Evolutionary conservation across 1,140 invertebrate species (phyloP).

Genomic region (Euschistus heros): DNA sequence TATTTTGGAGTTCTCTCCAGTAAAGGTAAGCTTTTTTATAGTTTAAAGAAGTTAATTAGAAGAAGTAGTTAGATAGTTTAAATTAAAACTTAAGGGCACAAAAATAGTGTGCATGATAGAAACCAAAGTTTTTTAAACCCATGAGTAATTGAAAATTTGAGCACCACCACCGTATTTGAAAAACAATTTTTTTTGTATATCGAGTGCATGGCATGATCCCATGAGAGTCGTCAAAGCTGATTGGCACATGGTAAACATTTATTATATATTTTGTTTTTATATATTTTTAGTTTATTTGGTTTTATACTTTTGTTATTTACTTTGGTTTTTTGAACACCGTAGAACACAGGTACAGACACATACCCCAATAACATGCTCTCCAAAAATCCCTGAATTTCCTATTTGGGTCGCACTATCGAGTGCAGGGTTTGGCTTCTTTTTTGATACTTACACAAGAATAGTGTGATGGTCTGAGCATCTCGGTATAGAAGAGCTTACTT

Average conservation of each 20-base stretch:
- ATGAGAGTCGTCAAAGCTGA: slow-evolving; percentile 10
- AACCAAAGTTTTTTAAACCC: slow-evolving; percentile 13
- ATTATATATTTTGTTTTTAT: neutral
- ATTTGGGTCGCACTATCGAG: slow-evolving; percentile 2
- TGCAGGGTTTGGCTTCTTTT: slow-evolving; percentile 16
- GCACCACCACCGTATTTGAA: slow-evolving; percentile 12
- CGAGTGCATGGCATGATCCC: slow-evolving; percentile 14
- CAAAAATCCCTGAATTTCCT: neutral
- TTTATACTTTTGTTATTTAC: neutral
- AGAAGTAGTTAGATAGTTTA: slow-evolving; percentile 12
- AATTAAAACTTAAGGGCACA: slow-evolving; percentile 13
- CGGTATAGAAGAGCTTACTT: slow-evolving; percentile 5
- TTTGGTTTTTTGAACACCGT: slow-evolving; percentile 2
- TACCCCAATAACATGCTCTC: neutral
- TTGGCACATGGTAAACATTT: slow-evolving; percentile 11
- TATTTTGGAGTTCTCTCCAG: slow-evolving; percentile 9
- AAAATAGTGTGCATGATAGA: slow-evolving; percentile 12
- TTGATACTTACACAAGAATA: slow-evolving; percentile 8
- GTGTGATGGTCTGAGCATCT: slow-evolving; percentile 16
- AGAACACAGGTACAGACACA: slow-evolving; percentile 13
- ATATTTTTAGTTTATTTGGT: neutral
- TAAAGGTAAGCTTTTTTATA: slow-evolving; percentile 8
- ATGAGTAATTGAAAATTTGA: slow-evolving; percentile 13
- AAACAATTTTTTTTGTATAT: neutral
- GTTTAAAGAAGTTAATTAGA: slow-evolving; percentile 3